Evolutionary conservation across 2,113 vertebrate genomes (phyloP), one percentile per base, ranked within the genome.

Genomic region (Callopanchax toddi): DNA sequence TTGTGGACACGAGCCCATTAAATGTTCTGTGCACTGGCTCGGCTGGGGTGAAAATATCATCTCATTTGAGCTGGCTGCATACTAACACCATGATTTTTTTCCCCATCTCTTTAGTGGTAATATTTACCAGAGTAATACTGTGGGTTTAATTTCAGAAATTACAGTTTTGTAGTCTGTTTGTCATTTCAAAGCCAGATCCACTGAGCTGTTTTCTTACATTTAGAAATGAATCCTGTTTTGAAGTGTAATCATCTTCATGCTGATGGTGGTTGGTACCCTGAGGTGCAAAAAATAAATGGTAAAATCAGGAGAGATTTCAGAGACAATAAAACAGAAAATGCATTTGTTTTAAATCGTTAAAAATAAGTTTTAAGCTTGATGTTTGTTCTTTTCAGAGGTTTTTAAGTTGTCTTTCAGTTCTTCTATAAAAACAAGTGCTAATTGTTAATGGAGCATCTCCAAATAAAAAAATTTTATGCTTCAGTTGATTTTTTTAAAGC

Each of bases 1-100:
- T 59, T 0, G 10, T 86, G 84, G 77, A 83, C 45, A 15, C 46
- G 12, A 57, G 79, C 79, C 76, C 62, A 69, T 73, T 60, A 71
- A 74, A 68, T 43, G 55, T n/a, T n/a, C n/a, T 79, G 45, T 65
- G 66, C 56, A 23, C 29, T 73, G 82, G 79, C 74, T 68, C 51
- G 13, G 80, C 64, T 36, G 63, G 67, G 52, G 76, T 71, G 65
- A 68, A 67, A 76, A 78, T 65, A 62, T 59, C 70, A 52, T 79
- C 70, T 82, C 59, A 68, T 82, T 79, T 74, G 37, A 67, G 34
- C 49, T 12, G 67, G 54, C 60, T 72, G 69, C 55, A 3, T 74
- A 66, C 78, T 60, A 63, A 60, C 66, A 48, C 11, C 36, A 4
- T 11, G 20, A 21, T 26, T 11, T 10, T 42, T 64, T 42, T 61